Percentiles rank a stretch among this genome's conserved stretches.
Evolutionary conservation across 2,888 invertebrate species (phyloP).

Genomic region (Odontothrips loti): DNA sequence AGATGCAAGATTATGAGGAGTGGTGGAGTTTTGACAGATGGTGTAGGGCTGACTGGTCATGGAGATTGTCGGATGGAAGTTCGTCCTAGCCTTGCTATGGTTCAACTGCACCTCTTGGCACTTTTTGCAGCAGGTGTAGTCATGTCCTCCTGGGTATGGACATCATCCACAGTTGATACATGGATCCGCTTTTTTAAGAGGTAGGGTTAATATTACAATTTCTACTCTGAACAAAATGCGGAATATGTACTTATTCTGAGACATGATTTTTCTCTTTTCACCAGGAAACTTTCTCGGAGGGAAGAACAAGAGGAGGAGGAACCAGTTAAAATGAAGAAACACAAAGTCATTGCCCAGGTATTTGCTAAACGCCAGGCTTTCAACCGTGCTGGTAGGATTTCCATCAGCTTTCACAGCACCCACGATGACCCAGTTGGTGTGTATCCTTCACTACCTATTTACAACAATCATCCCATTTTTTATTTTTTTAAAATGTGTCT

Average conservation of each 20-base stretch:
- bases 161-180: conserved; percentile 71
- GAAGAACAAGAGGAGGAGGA: conserved; percentile 58
- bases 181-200: conserved; percentile 82
- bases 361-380: conserved; percentile 83
- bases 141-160: conserved; percentile 95
- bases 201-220: conserved; percentile 49
- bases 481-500: background rate
- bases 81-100: conserved; percentile 75
- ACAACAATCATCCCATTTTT: background rate
- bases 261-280: conserved; percentile 32
- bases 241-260: conserved; percentile 27
- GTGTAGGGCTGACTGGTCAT: conserved; percentile 41
- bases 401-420: conserved; percentile 79
- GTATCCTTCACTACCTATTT: conserved; percentile 34
- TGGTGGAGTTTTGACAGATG: conserved; percentile 42
- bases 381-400: conserved; percentile 71
- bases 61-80: conserved; percentile 60
- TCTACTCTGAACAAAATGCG: background rate
- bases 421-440: conserved; percentile 82
- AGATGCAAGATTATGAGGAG: conserved; percentile 48
- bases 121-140: conserved; percentile 80
- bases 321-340: conserved; percentile 72
- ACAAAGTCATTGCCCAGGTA: conserved; percentile 86
- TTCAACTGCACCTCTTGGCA: conserved; percentile 76
- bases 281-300: conserved; percentile 26